Percentiles rank a stretch among this genome's conserved stretches.
phyloP scores from a whole-genome alignment of 2,113 vertebrate genomes.

The Melanerpes formicivorus region DNA sequence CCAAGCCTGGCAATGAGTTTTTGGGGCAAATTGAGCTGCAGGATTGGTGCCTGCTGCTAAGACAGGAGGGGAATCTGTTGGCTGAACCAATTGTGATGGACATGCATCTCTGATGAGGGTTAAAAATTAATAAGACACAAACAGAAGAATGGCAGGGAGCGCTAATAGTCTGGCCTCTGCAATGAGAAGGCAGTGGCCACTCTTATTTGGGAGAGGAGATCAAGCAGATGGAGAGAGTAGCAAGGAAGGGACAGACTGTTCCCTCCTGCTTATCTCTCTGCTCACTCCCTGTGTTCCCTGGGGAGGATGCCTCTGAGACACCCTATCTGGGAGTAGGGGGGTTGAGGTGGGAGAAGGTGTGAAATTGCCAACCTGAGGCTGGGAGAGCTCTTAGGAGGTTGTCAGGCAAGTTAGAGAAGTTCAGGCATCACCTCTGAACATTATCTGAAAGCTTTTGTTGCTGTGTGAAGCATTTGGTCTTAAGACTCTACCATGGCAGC shows the following conservation, averaged over 20 bases:
- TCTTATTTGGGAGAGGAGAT: neutral
- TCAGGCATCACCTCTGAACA: neutral
- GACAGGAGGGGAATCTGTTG: neutral
- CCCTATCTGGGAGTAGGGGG: too few species aligned
- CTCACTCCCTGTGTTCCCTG: neutral
- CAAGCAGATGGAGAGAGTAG: neutral
- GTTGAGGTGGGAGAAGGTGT: neutral
- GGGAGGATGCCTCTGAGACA: neutral
- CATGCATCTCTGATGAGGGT: accelerated
- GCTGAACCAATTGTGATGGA: neutral
- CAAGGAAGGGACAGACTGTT: neutral
- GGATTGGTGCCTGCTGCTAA: neutral
- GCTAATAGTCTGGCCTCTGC: neutral
- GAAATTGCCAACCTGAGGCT: neutral
- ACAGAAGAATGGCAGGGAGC: neutral
- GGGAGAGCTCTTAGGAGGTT: neutral
- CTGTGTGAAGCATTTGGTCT: neutral
- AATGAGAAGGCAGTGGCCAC: neutral
- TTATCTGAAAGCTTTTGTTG: neutral
- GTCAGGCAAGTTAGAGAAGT: neutral
- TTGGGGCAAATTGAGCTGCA: accelerated
- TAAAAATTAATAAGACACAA: neutral
- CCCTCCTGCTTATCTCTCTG: accelerated
- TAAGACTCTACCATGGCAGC: neutral
- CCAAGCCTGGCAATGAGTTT: neutral